These are phyloP conservation scores for Anneissia japonica DNA, from an alignment of 35 echinoderm and acorn worm genomes.

Conservation along the genomic window DNA sequence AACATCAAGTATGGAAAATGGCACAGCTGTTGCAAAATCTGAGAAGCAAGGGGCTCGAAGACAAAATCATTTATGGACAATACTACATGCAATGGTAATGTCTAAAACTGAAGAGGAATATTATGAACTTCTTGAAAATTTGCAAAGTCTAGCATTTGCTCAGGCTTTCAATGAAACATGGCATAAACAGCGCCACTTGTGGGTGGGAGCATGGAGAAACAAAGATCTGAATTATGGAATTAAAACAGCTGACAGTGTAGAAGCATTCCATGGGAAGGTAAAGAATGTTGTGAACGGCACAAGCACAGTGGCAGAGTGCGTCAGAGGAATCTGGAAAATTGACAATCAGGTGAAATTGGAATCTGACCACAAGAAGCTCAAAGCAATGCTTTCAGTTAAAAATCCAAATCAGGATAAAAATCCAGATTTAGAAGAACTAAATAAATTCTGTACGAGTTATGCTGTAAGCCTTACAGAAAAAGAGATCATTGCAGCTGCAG, in stretches of 20 bases:
- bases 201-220: neutral
- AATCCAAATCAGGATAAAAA: neutral
- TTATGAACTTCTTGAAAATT: neutral
- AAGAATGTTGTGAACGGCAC: neutral
- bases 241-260: neutral
- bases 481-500: neutral
- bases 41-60: neutral
- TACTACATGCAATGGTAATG: neutral
- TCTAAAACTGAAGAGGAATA: neutral
- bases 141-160: neutral
- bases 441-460: neutral
- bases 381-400: neutral
- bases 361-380: neutral
- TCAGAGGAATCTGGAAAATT: neutral
- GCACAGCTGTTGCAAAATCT: neutral
- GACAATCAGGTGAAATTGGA: neutral
- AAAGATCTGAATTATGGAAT: neutral
- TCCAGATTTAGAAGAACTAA: neutral
- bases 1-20: neutral
- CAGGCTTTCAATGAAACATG: neutral
- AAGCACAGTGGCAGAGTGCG: neutral
- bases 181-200: neutral
- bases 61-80: neutral
- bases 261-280: neutral
- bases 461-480: neutral